Conservation (phyloP, 1,140 invertebrate species). For the Harlomillsia oculata region DNA sequence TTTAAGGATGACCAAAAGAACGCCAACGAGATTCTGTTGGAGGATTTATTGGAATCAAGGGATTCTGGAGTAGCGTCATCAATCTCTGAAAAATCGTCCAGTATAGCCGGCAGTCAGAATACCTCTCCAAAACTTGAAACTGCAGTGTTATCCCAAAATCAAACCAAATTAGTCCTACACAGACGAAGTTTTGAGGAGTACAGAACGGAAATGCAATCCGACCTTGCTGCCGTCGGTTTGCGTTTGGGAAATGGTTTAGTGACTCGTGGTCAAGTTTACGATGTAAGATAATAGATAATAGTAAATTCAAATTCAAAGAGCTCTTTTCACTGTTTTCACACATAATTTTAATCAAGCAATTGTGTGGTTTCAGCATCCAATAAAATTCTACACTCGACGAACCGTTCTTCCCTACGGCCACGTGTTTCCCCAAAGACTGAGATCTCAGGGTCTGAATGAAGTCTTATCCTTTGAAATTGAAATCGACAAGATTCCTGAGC, state of each 20-base stretch:
- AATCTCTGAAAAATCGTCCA: too few relatives aligned
- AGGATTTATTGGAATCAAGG: too few relatives aligned
- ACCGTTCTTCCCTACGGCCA: conserved; percentile 3
- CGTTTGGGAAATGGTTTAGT: conserved; percentile 10
- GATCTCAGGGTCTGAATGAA: conserved; percentile 5
- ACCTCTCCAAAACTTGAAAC: neutral
- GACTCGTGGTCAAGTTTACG: conserved; percentile 1
- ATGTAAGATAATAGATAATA: neutral
- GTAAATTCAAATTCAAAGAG: neutral
- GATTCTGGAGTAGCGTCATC: too few relatives aligned
- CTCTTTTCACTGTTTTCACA: neutral
- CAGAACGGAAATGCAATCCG: neutral
- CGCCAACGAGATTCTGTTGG: too few relatives aligned
- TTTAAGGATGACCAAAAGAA: too few relatives aligned
- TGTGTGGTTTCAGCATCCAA: conserved; percentile 7
- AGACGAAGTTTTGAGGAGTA: neutral
- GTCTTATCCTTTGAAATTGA: too few relatives aligned
- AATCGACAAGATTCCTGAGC: too few relatives aligned
- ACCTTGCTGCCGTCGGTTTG: neutral
- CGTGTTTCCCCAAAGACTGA: conserved; percentile 3
- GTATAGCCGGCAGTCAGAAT: neutral
- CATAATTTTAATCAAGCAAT: neutral
- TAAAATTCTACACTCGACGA: conserved; percentile 12
- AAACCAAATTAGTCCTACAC: neutral
- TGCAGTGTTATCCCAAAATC: neutral